Percentiles rank a stretch among this genome's conserved stretches.
Evolutionary conservation across 2,888 invertebrate species (phyloP).

Genomic region (Andrena bucephala): DNA sequence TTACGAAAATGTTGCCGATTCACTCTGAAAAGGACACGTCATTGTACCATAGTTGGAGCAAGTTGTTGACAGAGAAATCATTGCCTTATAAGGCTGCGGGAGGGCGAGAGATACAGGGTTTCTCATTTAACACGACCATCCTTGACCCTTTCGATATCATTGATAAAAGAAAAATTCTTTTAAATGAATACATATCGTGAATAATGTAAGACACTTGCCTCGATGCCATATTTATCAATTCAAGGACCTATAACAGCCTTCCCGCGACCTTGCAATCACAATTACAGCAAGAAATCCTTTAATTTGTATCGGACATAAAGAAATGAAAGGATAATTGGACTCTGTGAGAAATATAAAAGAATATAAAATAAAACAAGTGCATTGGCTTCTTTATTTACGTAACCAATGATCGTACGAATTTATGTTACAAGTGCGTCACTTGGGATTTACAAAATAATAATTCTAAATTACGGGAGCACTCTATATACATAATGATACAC

Average conservation of each 20-base stretch:
- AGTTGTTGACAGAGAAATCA: conserved; percentile 46
- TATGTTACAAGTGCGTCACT: conserved; percentile 58
- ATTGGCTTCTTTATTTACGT: conserved; percentile 70
- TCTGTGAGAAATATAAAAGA: neutral
- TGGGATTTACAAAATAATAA: conserved; percentile 55
- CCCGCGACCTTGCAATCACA: too few relatives aligned
- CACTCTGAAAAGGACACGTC: conserved; percentile 39
- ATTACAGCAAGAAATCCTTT: neutral
- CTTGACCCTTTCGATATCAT: neutral
- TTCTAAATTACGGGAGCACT: conserved; percentile 61
- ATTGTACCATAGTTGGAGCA: conserved; percentile 55
- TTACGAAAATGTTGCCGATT: neutral
- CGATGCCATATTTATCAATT: too few relatives aligned
- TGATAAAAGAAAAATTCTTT: too few relatives aligned
- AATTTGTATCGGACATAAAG: too few relatives aligned
- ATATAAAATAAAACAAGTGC: conserved; percentile 68
- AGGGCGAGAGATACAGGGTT: conserved; percentile 34
- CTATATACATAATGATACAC: conserved; percentile 73
- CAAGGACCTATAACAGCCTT: too few relatives aligned
- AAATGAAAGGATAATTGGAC: neutral
- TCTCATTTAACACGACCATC: conserved; percentile 24
- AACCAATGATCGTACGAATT: conserved; percentile 55
- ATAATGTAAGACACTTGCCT: too few relatives aligned
- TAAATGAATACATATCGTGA: too few relatives aligned
- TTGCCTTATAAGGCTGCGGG: conserved; percentile 62